A percentile compares a stretch with the other conserved stretches of the same genome.
Evolutionary conservation across 2,888 invertebrate genomes (phyloP).

Genomic region (Oegoconia quadripuncta): DNA sequence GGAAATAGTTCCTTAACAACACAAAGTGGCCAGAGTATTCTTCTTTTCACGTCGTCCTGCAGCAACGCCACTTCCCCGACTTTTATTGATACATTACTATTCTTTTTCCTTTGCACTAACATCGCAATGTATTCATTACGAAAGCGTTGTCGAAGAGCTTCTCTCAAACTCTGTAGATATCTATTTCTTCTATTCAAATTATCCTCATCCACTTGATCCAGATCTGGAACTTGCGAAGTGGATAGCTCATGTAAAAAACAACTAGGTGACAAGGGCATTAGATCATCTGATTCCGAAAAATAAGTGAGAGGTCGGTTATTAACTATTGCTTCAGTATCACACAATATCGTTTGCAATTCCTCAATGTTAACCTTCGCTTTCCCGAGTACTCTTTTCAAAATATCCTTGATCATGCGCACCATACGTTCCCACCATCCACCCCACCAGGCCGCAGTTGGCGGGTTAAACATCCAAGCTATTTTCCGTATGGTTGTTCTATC

Average conservation of each 20-base stretch:
- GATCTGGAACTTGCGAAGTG: not conserved
- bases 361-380: not conserved
- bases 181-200: not conserved
- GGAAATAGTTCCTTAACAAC: no score
- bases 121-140: no score
- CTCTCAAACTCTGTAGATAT: no score
- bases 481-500: not conserved
- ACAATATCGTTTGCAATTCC: not conserved
- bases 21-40: no score
- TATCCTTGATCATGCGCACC: not conserved
- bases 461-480: slow-evolving; percentile 2
- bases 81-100: no score
- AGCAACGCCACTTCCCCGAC: no score
- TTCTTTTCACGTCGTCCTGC: no score
- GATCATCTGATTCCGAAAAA: not conserved
- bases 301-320: not conserved
- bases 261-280: not conserved
- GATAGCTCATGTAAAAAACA: not conserved
- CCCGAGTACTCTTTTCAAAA: not conserved
- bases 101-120: no score
- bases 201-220: not conserved
- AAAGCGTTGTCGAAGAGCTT: no score
- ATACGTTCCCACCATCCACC: slow-evolving; percentile 5
- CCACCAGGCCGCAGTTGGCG: slow-evolving; percentile 9
- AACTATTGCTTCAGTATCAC: not conserved